Conservation (phyloP, 2,797 vertebrate genomes). For the Gobio occitaniae region DNA sequence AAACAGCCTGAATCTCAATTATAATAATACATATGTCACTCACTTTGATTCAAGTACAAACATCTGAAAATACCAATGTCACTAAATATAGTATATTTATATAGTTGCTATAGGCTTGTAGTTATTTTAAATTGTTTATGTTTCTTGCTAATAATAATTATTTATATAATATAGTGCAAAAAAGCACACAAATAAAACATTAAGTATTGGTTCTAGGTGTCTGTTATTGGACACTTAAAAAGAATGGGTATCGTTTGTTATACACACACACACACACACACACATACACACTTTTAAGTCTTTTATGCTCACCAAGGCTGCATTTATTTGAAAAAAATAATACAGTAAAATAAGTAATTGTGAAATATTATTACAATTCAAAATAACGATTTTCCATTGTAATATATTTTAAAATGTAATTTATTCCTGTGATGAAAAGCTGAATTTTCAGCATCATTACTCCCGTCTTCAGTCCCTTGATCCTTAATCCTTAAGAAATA, state of each 20-base stretch:
- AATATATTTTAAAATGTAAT: too few species aligned
- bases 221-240: too few species aligned
- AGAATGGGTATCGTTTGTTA: too few species aligned
- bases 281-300: too few species aligned
- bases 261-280: too few species aligned
- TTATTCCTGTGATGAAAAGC: too few species aligned
- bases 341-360: not conserved
- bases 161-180: not conserved
- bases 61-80: not conserved
- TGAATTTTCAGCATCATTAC: too few species aligned
- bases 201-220: too few species aligned
- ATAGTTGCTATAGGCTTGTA: not conserved
- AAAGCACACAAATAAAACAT: too few species aligned
- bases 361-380: not conserved
- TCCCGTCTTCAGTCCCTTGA: too few species aligned
- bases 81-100: not conserved
- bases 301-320: not conserved
- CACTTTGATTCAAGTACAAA: not conserved
- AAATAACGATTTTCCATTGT: not conserved
- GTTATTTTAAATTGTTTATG: not conserved
- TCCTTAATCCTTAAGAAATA: too few species aligned
- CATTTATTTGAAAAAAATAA: not conserved
- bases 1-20: not conserved
- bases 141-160: not conserved
- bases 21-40: not conserved